Evolutionary conservation across 2,797 vertebrate genomes (phyloP).

Genomic region (Gallinago solitaria): DNA sequence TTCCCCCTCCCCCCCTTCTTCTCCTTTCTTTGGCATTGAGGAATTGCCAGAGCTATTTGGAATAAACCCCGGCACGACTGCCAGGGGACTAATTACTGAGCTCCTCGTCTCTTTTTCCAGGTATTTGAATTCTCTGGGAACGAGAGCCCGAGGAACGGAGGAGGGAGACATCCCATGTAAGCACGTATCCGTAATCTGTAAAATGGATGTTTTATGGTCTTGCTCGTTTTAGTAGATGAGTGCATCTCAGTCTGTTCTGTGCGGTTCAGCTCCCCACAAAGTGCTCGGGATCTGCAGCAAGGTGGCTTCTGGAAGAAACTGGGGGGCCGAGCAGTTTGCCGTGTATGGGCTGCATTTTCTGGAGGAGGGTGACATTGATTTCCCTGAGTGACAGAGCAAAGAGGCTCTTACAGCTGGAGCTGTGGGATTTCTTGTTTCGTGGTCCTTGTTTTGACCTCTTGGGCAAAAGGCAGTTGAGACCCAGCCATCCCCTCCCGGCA

Average conservation of each 20-base stretch:
- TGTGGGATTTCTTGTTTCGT: background rate
- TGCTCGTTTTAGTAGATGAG: background rate
- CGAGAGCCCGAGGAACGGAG: background rate
- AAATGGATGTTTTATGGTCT: accelerated
- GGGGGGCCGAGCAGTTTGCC: background rate
- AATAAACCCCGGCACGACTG: background rate
- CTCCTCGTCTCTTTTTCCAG: background rate
- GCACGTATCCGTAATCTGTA: accelerated
- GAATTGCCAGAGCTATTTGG: background rate
- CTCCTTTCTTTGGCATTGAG: background rate
- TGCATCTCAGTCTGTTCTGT: accelerated
- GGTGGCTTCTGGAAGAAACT: accelerated
- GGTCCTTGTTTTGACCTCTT: background rate
- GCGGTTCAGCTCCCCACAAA: accelerated
- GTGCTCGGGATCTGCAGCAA: accelerated
- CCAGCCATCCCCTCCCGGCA: background rate
- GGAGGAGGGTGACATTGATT: background rate
- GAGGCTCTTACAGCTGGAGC: background rate
- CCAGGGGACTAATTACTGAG: background rate
- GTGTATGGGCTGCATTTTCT: background rate
- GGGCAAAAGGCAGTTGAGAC: background rate
- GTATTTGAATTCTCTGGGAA: background rate
- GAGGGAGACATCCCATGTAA: background rate
- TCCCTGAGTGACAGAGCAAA: background rate
- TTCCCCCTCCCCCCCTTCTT: too few species aligned